These are phyloP conservation scores for Rhinogobius similis DNA, from an alignment of 2,113 vertebrate genomes.

Conservation along the genomic window DNA sequence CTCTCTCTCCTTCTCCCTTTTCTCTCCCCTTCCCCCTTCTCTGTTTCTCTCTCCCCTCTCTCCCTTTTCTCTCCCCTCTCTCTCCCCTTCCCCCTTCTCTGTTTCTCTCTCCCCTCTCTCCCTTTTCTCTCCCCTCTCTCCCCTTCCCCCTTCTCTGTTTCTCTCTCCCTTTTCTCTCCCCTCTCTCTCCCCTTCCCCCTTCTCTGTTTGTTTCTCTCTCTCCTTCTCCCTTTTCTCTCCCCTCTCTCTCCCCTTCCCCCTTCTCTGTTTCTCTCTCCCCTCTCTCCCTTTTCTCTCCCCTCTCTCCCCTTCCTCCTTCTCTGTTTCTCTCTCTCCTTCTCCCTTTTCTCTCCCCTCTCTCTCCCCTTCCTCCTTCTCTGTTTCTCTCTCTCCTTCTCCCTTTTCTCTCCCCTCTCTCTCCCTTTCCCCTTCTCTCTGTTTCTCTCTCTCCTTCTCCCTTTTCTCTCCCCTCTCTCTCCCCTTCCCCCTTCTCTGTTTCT, in stretches of 20 bases:
- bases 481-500: not conserved
- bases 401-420: not conserved
- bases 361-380: slow-evolving; percentile 3
- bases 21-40: not conserved
- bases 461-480: not conserved
- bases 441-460: slow-evolving; percentile 16
- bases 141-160: too few species aligned
- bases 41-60: too few species aligned
- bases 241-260: slow-evolving; percentile 4
- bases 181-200: not conserved
- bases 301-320: not conserved
- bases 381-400: slow-evolving; percentile 8
- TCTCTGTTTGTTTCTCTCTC: not conserved
- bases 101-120: too few species aligned
- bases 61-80: too few species aligned
- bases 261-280: slow-evolving; percentile 24
- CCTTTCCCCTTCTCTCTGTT: slow-evolving; percentile 4
- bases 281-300: not conserved
- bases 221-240: slow-evolving; percentile 15
- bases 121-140: too few species aligned
- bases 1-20: not conserved
- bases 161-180: not conserved
- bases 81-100: too few species aligned
- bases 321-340: not conserved
- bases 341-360: too few species aligned